Base-by-base conservation (phyloP, 2,797 vertebrate species). In the Ispidina lecontei region DNA sequence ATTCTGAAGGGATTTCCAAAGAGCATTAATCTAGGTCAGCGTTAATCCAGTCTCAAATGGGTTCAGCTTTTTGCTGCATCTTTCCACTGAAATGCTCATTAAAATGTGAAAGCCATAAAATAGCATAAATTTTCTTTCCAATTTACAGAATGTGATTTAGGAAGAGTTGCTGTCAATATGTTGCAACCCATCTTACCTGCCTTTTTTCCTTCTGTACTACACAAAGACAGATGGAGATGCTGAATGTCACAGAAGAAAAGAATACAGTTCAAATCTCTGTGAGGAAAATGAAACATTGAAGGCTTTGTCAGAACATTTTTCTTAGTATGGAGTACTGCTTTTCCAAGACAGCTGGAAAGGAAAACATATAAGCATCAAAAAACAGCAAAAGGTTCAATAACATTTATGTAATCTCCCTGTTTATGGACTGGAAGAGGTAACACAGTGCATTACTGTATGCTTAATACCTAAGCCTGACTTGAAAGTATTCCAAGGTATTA, bases 1-100 rank as follows among this genome's bases (percentile, higher is more conserved):
- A 87, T 49, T 91, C 82, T 43, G 1, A 55, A 33, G 73, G 73
- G 85, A 85, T 85, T 92, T 91, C 56, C 29, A 79, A 76, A 92
- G 60, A 93, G 10, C 31, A 87, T 94, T 92, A 54, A 87, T 91
- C 83, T 81, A 90, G 73, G 56, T 75, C 77, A 92, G 60, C 70
- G 68, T 64, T 89, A 91, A 80, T 67, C 67, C 74, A 51, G 37
- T 64, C 74, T 90, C 60, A 67, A 81, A 46, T 58, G 37, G 29
- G 29, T 78, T 92, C 59, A 35, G 26, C 18, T 46, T 64, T 78
- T 80, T 74, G 28, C 47, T 62, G 25, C 18, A n/a, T 73, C 47
- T 60, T 86, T 82, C 64, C 64, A 90, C 22, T 43, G 37, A 90
- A 84, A 76, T 41, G 17, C 2, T 60, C 12, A 58, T 35, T 75